Percentiles rank a stretch among this genome's conserved stretches.
These are phyloP conservation scores for Diarsia rubi DNA, from an alignment of 2,888 invertebrate genomes.

Conservation along the genomic window DNA sequence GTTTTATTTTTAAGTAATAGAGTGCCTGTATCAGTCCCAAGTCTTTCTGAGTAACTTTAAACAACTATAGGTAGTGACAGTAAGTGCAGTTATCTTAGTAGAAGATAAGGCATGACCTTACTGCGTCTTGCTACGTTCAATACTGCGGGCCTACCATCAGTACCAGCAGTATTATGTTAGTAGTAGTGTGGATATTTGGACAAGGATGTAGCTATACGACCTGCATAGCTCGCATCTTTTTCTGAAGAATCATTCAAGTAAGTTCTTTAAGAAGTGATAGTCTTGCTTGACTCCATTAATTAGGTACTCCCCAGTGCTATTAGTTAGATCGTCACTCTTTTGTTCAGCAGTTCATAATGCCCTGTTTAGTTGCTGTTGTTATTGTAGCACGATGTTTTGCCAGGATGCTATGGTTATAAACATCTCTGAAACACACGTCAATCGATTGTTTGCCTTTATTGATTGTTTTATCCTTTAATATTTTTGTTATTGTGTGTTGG, in stretches of 20 bases:
- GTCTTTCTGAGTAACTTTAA: constrained; percentile 46
- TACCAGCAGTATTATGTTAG: background rate
- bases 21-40: constrained; percentile 26
- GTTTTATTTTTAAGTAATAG: constrained; percentile 15
- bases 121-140: constrained; percentile 35
- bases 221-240: background rate
- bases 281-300: background rate
- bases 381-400: constrained; percentile 38
- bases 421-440: constrained; percentile 20
- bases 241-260: background rate
- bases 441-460: constrained; percentile 40
- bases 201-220: background rate
- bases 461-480: constrained; percentile 21
- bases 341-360: constrained; percentile 41
- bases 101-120: constrained; percentile 65
- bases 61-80: constrained; percentile 30
- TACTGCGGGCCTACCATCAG: constrained; percentile 13
- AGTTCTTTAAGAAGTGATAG: background rate
- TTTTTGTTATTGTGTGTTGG: constrained; percentile 9
- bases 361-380: constrained; percentile 35
- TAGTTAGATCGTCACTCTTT: constrained; percentile 49
- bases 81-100: constrained; percentile 55
- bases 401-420: constrained; percentile 31
- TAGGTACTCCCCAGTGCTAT: constrained; percentile 17
- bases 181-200: background rate